These are phyloP conservation scores for Verasper variegatus DNA, from an alignment of 2,113 vertebrate genomes.

Conservation along the genomic window DNA sequence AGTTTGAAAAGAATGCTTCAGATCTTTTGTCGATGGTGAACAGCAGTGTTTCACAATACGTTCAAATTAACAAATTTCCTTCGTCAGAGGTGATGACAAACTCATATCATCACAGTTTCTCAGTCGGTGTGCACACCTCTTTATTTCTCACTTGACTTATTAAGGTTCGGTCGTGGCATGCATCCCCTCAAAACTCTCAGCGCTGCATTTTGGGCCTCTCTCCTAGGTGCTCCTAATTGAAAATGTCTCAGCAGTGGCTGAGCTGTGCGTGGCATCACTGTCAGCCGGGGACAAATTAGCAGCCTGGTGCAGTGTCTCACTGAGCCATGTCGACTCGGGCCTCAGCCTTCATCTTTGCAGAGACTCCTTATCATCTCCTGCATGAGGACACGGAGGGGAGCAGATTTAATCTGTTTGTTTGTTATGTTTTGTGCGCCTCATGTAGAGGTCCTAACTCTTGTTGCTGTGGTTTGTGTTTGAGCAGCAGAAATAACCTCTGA, in stretches of 20 bases:
- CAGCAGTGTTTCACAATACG: too few species aligned
- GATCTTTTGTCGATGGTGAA: too few species aligned
- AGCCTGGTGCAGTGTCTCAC: not conserved
- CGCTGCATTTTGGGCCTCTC: not conserved
- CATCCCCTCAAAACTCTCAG: too few species aligned
- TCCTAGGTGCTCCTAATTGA: constrained; percentile 8
- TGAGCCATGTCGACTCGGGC: not conserved
- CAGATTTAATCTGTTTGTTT: not conserved
- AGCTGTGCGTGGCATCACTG: constrained; percentile 21
- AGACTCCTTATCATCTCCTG: constrained; percentile 5
- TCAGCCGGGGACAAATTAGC: constrained; percentile 20
- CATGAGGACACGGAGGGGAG: not conserved
- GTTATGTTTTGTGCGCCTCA: not conserved
- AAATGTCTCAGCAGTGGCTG: constrained; percentile 15
- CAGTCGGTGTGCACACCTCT: too few species aligned
- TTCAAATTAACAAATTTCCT: too few species aligned
- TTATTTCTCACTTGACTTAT: too few species aligned
- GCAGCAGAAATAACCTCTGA: constrained; percentile 9
- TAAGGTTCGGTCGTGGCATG: too few species aligned
- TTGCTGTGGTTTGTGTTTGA: not conserved
- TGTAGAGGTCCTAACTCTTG: not conserved
- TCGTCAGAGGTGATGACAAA: too few species aligned
- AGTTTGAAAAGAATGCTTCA: too few species aligned
- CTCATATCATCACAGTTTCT: too few species aligned
- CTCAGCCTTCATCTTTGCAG: not conserved